Evolutionary conservation across 2,797 vertebrate genomes (phyloP), one percentile per base, ranked within the genome.

Genomic region (Centroberyx gerrardi): DNA sequence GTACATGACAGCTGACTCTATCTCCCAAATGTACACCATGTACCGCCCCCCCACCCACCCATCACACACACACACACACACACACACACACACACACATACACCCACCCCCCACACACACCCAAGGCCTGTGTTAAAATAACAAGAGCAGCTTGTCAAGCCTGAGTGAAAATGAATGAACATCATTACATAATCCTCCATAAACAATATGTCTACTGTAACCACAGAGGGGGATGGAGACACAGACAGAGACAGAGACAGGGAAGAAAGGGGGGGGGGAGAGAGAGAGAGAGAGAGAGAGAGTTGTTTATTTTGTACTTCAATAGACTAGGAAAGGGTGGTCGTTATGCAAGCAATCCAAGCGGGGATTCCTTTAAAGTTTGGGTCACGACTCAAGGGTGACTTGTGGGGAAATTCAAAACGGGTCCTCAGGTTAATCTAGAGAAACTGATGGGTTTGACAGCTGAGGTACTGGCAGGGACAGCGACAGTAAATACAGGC

Each of bases 181-280:
- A 66, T 81, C 8, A 86, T 92, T 91, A 83, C 86, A 88, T 91
- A 93, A 93, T 86, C 68, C 72, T 76, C 76, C 76, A 79, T 76
- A 78, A 89, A 91, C 88, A 92, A 89, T 87, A 74, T 88, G 77
- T 71, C 59, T 66, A 82, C 71, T 80, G 85, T 90, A 83, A 74
- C 64, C 54, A 40, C 68, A 67, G 75, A 81, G 76, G 72, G 69
- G 66, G 68, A 74, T 52, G 13, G 51, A 65, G 71, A 31, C 54
- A 52, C 22, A 36, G 28, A 58, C 1, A 58, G 29, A 58, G 4
- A 42, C 17, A 42, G 18, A 31, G 42, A 31, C 59, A 63, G 76
- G 75, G 49, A 0, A 22, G 22, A 22, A 10, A 62, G 27, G n/a
- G n/a, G 31, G 62, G 15, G 13, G 27, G 18, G 62, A 51, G 59